These are phyloP conservation scores for Takifugu bimaculatus DNA, from an alignment of 2,113 vertebrate genomes.

Conservation along the genomic window DNA sequence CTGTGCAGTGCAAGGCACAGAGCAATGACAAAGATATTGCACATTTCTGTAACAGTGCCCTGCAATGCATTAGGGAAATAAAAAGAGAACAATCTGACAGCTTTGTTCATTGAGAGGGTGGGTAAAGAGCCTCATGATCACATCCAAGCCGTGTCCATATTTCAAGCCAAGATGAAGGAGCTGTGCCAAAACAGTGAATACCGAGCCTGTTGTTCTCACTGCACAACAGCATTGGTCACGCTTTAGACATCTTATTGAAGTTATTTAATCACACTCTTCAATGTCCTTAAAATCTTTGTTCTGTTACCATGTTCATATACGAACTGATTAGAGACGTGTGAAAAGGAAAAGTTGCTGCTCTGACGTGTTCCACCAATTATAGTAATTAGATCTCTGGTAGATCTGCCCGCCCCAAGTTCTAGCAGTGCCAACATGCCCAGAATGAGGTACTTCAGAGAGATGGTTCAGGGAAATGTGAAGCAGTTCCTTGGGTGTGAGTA, in stretches of 20 bases:
- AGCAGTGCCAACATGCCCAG: too few relatives aligned
- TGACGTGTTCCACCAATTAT: too few relatives aligned
- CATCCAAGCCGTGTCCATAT: slow-evolving; percentile 12
- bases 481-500: too few relatives aligned
- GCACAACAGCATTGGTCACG: not conserved
- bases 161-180: slow-evolving; percentile 12
- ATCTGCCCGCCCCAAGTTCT: too few relatives aligned
- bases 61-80: slow-evolving; percentile 50
- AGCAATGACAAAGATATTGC: slow-evolving; percentile 50
- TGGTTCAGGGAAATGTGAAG: too few relatives aligned
- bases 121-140: slow-evolving; percentile 20
- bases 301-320: not conserved
- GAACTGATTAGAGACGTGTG: not conserved
- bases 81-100: slow-evolving; percentile 34
- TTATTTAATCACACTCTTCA: not conserved
- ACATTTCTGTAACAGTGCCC: slow-evolving; percentile 31
- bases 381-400: too few relatives aligned
- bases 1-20: slow-evolving; percentile 24
- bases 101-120: slow-evolving; percentile 22
- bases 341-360: too few relatives aligned
- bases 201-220: not conserved
- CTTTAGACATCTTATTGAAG: not conserved
- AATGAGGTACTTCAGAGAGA: too few relatives aligned
- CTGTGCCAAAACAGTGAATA: not conserved
- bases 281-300: not conserved